Evolutionary conservation across 2,888 invertebrate genomes (phyloP), one percentile per base, ranked within the genome.

Genomic region (Exephanes ischioxanthus): DNA sequence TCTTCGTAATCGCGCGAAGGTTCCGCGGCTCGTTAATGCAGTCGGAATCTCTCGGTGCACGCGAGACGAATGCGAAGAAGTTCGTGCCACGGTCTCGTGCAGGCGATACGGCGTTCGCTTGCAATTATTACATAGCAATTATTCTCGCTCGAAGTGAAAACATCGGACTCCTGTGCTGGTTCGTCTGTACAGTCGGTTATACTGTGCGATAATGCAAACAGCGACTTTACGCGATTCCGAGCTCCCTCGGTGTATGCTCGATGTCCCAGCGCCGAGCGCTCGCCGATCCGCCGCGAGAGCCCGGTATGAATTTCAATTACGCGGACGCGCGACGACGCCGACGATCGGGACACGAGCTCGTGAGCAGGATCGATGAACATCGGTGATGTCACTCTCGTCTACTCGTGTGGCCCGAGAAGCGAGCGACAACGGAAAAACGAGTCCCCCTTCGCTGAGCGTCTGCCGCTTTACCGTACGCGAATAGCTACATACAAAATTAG

Each of bases 361-460:
- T 66, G 72, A 77, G 76, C 55, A 48, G 76, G 72, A 77, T 77
- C 83, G 72, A 83, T 76, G 79, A 82, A 77, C 68, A 79, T 86
- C 80, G 72, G 72, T 86, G 82, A 86, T 85, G 84, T 86, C 86
- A 85, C 79, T 76, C 71, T 45, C 66, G 37, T 72, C 63, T 71
- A 70, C 55, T 45, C 68, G 73, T 75, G 72, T 61, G 41, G 45
- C 77, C 63, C 48, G 14, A 48, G 63, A 66, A 3, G 30, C 33
- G 67, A 53, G 19, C 22, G 67, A 33, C 48, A 68, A 30, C 55
- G 45, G 11, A 78, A 78, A 76, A 77, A 82, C 70, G 77, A 75
- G 63, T 55, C 1, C 63, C 68, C 53, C 48, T 61, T 58, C 58
- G 7, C 48, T 11, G 22, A 16, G 4, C 14, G 26, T 63, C 63